Conservation (phyloP, 2,888 invertebrate genomes). For the Monopis laevigella region DNA sequence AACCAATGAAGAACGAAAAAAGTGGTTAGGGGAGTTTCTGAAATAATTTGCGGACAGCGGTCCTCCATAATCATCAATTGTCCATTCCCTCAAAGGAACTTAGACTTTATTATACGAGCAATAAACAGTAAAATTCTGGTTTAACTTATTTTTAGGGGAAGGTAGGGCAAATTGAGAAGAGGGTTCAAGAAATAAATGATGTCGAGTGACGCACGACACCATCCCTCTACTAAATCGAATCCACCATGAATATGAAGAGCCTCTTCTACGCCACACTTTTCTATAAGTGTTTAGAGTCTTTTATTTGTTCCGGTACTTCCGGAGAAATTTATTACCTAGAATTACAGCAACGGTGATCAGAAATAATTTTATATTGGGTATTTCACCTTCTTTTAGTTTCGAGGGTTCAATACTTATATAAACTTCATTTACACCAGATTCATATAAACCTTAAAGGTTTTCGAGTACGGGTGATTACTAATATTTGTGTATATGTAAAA, state of each 20-base stretch:
- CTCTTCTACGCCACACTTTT: no score
- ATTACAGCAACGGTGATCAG: no score
- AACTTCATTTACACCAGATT: no score
- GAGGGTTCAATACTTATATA: no score
- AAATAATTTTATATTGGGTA: no score
- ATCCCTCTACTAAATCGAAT: constrained; percentile 6
- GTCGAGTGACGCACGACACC: constrained; percentile 3
- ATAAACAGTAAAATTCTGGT: not conserved
- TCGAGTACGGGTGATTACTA: no score
- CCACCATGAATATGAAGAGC: constrained; percentile 3
- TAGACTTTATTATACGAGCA: not conserved
- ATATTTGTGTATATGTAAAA: no score
- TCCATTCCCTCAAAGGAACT: not conserved
- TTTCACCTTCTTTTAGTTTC: no score
- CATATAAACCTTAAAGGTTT: no score
- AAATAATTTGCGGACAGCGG: constrained; percentile 12
- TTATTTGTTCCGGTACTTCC: no score
- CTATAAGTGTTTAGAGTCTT: no score
- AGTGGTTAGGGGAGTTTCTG: constrained; percentile 4
- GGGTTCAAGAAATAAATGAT: constrained; percentile 8
- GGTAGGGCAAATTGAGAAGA: constrained; percentile 3
- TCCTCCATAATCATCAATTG: not conserved
- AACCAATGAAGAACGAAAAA: not conserved
- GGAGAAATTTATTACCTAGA: no score
- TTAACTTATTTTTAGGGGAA: constrained; percentile 2